A percentile compares a stretch with the other conserved stretches of the same genome.
phyloP scores from a whole-genome alignment of 37 sponge, comb jelly and placozoan species.

The Crambe crambe region DNA sequence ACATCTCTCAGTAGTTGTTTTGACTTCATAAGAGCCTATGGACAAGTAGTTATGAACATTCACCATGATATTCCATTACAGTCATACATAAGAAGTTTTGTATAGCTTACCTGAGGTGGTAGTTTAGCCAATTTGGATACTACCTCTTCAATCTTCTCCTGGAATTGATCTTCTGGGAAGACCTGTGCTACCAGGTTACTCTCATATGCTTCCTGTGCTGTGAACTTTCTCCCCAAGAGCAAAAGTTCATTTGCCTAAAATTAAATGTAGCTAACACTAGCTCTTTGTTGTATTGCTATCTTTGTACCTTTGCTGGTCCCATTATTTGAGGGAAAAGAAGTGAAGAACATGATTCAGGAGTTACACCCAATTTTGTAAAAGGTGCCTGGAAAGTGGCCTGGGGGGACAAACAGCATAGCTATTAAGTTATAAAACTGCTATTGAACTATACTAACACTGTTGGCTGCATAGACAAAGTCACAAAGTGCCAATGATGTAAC shows the following conservation, averaged over 20 bases:
- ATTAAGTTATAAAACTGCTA: too few species aligned
- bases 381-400: conserved; percentile 92
- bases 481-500: conserved; percentile 88
- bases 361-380: conserved; percentile 84
- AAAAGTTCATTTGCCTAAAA: conserved; percentile 91
- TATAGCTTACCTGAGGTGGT: conserved; percentile 78
- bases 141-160: conserved; percentile 62
- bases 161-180: conserved; percentile 63
- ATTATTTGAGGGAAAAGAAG: conserved; percentile 86
- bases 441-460: conserved; percentile 78
- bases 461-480: conserved; percentile 92
- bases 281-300: too few species aligned
- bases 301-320: conserved; percentile 81
- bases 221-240: conserved; percentile 75
- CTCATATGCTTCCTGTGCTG: conserved; percentile 86
- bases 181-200: conserved; percentile 83
- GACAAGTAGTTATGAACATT: background rate
- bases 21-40: conserved; percentile 68
- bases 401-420: too few species aligned
- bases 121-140: conserved; percentile 53
- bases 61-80: background rate
- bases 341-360: conserved; percentile 95
- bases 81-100: background rate
- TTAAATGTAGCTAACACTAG: too few species aligned
- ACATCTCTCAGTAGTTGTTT: conserved; percentile 69